Conservation (phyloP, 2,888 invertebrate genomes). For the Agriopis marginaria region DNA sequence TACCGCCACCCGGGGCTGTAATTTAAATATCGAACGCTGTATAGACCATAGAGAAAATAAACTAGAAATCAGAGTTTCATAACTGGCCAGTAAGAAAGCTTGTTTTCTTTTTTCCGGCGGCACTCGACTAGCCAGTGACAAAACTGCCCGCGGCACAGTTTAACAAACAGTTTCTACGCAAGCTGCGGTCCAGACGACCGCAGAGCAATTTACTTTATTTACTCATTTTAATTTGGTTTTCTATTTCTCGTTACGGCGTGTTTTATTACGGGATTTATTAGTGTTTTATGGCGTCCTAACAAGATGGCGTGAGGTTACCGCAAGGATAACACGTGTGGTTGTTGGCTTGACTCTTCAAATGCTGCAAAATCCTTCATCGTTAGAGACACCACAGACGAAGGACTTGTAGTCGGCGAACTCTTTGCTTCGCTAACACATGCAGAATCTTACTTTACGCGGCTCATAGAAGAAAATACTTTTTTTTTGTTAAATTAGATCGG, state of each 20-base stretch:
- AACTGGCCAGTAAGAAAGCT: slow-evolving; percentile 38
- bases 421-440: too few species aligned
- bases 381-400: not conserved
- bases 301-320: slow-evolving; percentile 47
- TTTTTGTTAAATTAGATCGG: too few species aligned
- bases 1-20: slow-evolving; percentile 57
- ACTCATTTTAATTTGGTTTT: slow-evolving; percentile 42
- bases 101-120: slow-evolving; percentile 51
- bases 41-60: slow-evolving; percentile 19
- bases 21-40: slow-evolving; percentile 54
- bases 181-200: slow-evolving; percentile 39
- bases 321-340: slow-evolving; percentile 42
- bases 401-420: not conserved
- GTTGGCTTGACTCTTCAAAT: not conserved
- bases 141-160: slow-evolving; percentile 43
- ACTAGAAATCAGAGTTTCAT: slow-evolving; percentile 19
- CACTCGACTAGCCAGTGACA: slow-evolving; percentile 19
- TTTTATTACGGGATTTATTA: slow-evolving; percentile 68
- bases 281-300: slow-evolving; percentile 57
- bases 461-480: too few species aligned
- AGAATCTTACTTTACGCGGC: too few species aligned
- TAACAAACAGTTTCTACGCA: slow-evolving; percentile 45
- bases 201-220: slow-evolving; percentile 43
- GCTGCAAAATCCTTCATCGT: not conserved
- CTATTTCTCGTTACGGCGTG: slow-evolving; percentile 68